These are phyloP conservation scores for Himalopsyche kuldschensis DNA, from an alignment of 2,888 invertebrate genomes.

Conservation along the genomic window DNA sequence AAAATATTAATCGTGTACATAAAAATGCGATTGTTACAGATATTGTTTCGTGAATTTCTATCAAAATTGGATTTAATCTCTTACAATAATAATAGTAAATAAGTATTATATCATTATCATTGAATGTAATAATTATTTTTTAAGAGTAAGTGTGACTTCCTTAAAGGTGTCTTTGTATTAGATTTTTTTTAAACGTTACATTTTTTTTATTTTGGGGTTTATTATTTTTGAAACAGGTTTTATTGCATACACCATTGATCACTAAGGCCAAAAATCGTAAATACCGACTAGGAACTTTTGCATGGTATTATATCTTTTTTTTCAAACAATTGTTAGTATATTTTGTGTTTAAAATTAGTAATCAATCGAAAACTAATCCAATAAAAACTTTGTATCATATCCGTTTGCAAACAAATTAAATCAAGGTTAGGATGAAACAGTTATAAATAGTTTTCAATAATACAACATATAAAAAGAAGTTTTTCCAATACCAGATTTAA, in stretches of 20 bases:
- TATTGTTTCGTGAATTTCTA: not conserved
- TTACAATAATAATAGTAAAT: not conserved
- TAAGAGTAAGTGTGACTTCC: not conserved
- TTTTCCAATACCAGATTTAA: too few relatives aligned
- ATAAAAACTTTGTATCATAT: too few relatives aligned
- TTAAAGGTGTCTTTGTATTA: not conserved
- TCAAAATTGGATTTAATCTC: not conserved
- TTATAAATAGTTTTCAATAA: too few relatives aligned
- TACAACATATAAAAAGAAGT: too few relatives aligned
- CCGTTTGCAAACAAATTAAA: too few relatives aligned
- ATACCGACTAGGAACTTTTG: not conserved
- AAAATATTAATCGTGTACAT: not conserved
- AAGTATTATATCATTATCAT: not conserved
- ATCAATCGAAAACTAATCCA: too few relatives aligned
- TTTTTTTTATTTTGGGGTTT: too few relatives aligned
- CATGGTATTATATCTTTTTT: too few relatives aligned
- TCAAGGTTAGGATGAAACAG: too few relatives aligned
- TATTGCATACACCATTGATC: not conserved
- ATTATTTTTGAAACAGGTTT: not conserved
- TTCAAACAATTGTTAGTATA: too few relatives aligned
- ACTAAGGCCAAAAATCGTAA: not conserved
- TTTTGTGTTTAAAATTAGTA: too few relatives aligned
- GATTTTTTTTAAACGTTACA: not conserved
- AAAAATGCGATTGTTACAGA: not conserved
- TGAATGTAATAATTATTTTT: not conserved